Base-by-base conservation (phyloP, 2,888 invertebrate genomes). In the Dione juno region DNA sequence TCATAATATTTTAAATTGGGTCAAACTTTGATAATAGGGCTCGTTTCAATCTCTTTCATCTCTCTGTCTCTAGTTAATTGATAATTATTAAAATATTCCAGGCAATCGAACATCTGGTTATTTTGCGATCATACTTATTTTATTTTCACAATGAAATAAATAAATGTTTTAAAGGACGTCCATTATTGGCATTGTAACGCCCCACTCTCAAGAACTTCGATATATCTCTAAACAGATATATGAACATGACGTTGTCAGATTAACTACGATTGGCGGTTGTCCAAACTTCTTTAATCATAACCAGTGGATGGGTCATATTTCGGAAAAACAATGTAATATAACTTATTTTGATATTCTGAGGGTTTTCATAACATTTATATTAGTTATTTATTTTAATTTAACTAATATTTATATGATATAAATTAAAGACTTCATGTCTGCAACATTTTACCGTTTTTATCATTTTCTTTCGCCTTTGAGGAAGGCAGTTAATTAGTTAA, bases 231-330 rank as follows among this genome's bases (percentile, higher is more conserved):
- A 63, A 43, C 9, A 63, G 35, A 37, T 35, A 63, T 45, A 50
- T 50, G 50, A 37, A 45, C 45, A 16, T 45, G 63, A 48, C 63
- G 35, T 48, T 37, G 45, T 50, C 48, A 63, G 63, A 63, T 63
- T 63, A 63, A 48, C 48, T 35, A 63, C 0, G 35, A 63, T 63
- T 63, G 48, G 48, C 48, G 28, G 13, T 9, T 63, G 63, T 63
- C 63, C 63, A 63, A 63, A 45, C 48, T 63, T 48, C 63, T 45
- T 59, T 59, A 59, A 43, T 59, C 59, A 21, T 43, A 43, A 10
- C 59, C 41, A 14, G 59, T 43, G 43, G 59, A 28, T 43, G 59
- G 41, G 21, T 59, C n/a, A 21, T 43, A 43, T 59, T 59, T 43
- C 2, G n/a, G 41, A 14, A 43, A 59, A 59, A 41, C 43, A 59